Conservation (phyloP, 2,797 vertebrate genomes). For the Gobio occitaniae region DNA sequence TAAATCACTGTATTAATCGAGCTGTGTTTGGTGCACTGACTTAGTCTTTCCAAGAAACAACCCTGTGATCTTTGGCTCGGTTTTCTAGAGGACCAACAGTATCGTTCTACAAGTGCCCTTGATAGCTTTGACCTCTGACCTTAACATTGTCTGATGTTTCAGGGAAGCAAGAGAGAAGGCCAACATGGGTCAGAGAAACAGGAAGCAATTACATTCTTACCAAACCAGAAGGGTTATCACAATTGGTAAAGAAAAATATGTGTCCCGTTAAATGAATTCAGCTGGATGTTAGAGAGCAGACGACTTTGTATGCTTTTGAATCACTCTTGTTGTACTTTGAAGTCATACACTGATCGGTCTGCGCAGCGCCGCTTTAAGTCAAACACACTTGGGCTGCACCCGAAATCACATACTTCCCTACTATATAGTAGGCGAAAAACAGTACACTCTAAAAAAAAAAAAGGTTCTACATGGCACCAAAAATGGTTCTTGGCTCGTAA, state of each 20-base stretch:
- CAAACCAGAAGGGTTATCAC: neutral
- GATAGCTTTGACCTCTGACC: constrained; percentile 64
- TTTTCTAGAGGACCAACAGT: constrained; percentile 50
- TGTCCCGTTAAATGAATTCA: neutral
- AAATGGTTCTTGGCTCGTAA: no score
- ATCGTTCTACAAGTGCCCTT: constrained; percentile 48
- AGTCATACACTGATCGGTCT: no score
- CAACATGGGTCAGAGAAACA: constrained; percentile 64
- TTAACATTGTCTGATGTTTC: constrained; percentile 58
- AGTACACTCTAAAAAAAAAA: no score
- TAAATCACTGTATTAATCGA: constrained; percentile 43
- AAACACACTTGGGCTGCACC: no score
- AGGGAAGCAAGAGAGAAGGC: constrained; percentile 49
- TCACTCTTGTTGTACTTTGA: no score
- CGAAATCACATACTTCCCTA: no score
- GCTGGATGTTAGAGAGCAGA: neutral
- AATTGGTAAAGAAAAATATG: neutral
- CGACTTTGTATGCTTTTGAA: no score
- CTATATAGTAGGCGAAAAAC: no score
- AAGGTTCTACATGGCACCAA: no score
- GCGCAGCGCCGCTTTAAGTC: no score
- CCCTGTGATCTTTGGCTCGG: constrained; percentile 50
- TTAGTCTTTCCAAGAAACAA: constrained; percentile 47
- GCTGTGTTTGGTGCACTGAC: constrained; percentile 4
- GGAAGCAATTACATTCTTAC: constrained; percentile 62